Percentiles rank a stretch among this genome's conserved stretches.
phyloP scores from a whole-genome alignment of 1,140 invertebrate genomes.

The Gryllus bimaculatus region DNA sequence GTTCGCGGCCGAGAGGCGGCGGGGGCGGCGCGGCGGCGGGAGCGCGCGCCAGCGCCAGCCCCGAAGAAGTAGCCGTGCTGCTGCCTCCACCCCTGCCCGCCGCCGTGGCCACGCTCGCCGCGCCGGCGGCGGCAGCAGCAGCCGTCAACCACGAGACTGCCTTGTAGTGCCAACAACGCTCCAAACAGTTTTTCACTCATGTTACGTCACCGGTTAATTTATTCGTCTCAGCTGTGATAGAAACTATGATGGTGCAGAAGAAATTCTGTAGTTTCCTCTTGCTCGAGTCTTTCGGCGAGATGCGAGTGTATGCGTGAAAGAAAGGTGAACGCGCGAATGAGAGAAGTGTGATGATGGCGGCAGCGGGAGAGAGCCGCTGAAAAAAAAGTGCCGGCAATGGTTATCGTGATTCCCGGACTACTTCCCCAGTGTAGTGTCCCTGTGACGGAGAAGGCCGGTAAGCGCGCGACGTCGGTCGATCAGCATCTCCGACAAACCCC shows the following conservation, averaged over 20 bases:
- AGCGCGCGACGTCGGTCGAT: no score
- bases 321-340: neutral
- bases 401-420: neutral
- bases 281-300: no score
- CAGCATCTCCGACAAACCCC: no score
- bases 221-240: conserved; percentile 23
- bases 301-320: neutral
- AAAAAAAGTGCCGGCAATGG: neutral
- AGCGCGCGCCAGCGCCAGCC: neutral
- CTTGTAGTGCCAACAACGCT: conserved; percentile 22
- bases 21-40: neutral
- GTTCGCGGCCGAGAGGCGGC: conserved; percentile 8
- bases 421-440: neutral
- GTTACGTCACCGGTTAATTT: conserved; percentile 4
- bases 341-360: neutral
- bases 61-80: conserved; percentile 12
- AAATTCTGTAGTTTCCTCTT: neutral
- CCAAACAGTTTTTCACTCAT: neutral
- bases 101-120: neutral
- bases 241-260: neutral
- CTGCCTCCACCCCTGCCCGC: neutral
- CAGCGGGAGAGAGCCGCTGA: neutral
- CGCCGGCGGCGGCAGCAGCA: neutral
- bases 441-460: no score
- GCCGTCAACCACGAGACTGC: conserved; percentile 21